Evolutionary conservation across 2,888 invertebrate genomes (phyloP), one percentile per base, ranked within the genome.

Genomic region (Busseola fusca): DNA sequence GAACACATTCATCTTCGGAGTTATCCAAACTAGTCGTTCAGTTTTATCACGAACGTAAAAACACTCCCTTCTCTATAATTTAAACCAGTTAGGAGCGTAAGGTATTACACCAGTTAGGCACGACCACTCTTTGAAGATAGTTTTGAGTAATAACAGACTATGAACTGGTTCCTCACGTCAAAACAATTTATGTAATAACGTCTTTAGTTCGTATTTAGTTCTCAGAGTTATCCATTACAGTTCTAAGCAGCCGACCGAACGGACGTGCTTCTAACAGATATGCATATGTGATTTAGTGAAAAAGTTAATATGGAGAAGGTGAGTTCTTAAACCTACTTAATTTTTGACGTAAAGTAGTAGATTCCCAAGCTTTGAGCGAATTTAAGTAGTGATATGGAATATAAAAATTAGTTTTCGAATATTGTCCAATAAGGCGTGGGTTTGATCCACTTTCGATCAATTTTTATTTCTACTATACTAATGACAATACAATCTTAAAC

Each of bases 231-330:
- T 65, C 82, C 88, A 90, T 83, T 87, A 78, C 79, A 75, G 84
- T 78, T 83, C 73, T 70, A 80, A 79, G 69, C 84, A 64, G 69
- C 69, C 72, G 18, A 64, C 72, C 16, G 86, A 75, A 74, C 77
- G 83, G 89, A 90, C 90, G 90, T 87, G 86, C 74, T 78, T 69
- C 48, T 67, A 65, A 75, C 64, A 80, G 64, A 42, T 66, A 77
- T 81, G 76, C 50, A 68, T 69, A 67, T 68, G 74, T 76, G 80
- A 71, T 72, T 74, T 16, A 58, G 81, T 81, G 72, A 62, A 75
- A 54, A 54, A 62, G 21, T 62, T 59, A 84, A 68, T 52, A 86
- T 88, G 84, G 62, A 74, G 60, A 79, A 77, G 83, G 88, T 88
- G 64, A 81, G 88, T 80, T 64, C 9, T 42, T 63, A 42, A n/a